A percentile compares a stretch with the other conserved stretches of the same genome.
Evolutionary conservation across 2,888 invertebrate genomes (phyloP).

Genomic region (Pandemis corylana): DNA sequence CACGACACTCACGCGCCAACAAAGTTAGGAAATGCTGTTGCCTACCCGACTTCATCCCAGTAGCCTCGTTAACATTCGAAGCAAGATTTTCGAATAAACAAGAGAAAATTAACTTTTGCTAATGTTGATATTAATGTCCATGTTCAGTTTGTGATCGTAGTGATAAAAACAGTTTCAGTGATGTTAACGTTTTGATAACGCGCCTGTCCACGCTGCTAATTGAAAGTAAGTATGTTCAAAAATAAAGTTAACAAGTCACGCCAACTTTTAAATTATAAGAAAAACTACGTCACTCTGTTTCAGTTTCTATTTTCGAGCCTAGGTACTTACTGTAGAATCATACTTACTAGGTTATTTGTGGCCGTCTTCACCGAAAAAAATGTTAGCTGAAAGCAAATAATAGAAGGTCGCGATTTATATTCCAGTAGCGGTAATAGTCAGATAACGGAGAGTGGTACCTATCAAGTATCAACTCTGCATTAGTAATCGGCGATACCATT

Average conservation of each 20-base stretch:
- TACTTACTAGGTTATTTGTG: background rate
- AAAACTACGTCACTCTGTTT: background rate
- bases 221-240: constrained; percentile 20
- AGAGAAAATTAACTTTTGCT: constrained; percentile 51
- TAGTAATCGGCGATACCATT: constrained; percentile 15
- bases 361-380: background rate
- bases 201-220: background rate
- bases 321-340: too few species aligned
- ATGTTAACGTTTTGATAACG: constrained; percentile 44
- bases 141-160: constrained; percentile 51
- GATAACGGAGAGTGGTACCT: constrained; percentile 3
- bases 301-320: background rate
- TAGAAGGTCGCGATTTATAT: constrained; percentile 10
- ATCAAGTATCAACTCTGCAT: constrained; percentile 4
- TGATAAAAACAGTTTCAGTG: constrained; percentile 53
- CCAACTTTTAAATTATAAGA: constrained; percentile 1
- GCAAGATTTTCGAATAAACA: constrained; percentile 50
- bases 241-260: background rate
- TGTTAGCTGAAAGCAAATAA: background rate
- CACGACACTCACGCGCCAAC: constrained; percentile 52
- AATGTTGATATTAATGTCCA: constrained; percentile 45
- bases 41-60: constrained; percentile 52
- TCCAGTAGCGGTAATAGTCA: constrained; percentile 13
- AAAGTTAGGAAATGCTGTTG: constrained; percentile 62
- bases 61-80: constrained; percentile 52